Base-by-base conservation (phyloP, 2,113 vertebrate species). In the Zootoca vivipara region DNA sequence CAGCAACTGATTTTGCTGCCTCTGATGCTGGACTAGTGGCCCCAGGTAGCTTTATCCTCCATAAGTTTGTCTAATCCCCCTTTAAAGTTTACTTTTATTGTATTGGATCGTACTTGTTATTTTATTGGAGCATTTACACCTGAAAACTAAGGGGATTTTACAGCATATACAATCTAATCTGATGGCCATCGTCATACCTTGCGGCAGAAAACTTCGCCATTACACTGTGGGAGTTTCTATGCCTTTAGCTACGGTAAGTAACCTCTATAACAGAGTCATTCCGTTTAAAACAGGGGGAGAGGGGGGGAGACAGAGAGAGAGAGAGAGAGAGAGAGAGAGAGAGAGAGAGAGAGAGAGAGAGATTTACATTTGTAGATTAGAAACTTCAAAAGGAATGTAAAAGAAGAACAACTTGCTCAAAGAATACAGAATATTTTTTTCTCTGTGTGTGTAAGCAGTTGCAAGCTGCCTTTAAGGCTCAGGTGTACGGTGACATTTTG, bases 401-500 rank as follows among this genome's bases (percentile, higher is more conserved):
- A 28, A 67, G 67, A 79, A 46, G 56, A 69, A 62, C 28, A 72
- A 70, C 12, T 28, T 86, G 77, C 22, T 80, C 85, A 9, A 30
- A 30, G 52, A 72, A 40, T 2, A 75, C 42, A 67, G 52, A n/a
- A 24, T n/a, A 65, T 33, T 28, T 87, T 62, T 20, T 52, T 38
- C 9, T 4, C 85, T n/a, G 28, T 30, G 3, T 72, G 35, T 30
- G 7, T 72, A 30, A 13, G 30, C 62, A 33, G 80, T 67, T 77
- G n/a, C 67, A 26, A 28, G 22, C 64, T 86, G 70, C 70, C 56
- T 82, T 82, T 65, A 75, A 87, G 69, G 70, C 26, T 83, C 87
- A 88, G 87, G 87, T 88, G 64, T 88, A 77, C 87, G 56, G 40
- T 88, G 87, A 88, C 80, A 83, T 77, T 88, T 88, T 88, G 87